Base-by-base conservation (phyloP, 2,797 vertebrate genomes). In the Myioborus melanocephalus region DNA sequence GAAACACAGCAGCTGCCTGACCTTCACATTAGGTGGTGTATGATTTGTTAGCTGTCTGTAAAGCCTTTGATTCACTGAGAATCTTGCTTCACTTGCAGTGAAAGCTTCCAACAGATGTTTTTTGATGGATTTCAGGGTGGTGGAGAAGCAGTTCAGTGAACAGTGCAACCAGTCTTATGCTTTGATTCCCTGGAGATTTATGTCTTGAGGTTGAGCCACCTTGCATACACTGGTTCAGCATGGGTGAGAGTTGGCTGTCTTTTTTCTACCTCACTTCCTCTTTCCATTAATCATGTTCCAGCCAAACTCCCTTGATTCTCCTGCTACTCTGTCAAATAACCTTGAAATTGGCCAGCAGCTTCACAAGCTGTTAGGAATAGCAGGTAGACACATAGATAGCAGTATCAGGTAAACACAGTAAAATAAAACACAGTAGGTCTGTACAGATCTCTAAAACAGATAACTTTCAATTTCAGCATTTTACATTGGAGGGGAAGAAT, bases 151-250 rank as follows among this genome's bases (percentile, higher is more conserved):
- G 68, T 57, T 85, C 65, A 78, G 46, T 71, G 87, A 81, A 46
- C 72, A 91, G 57, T 37, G n/a, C n/a, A 94, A 57, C 24, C 27
- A 61, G 37, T 49, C 34, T 41, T 41, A 61, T 10, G 76, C 64
- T 91, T 66, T 85, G 49, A 39, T 93, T 89, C 76, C 61, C 34
- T 57, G 10, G 44, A 88, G 79, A 96, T 95, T 93, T 88, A 65
- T 71, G 53, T 85, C 50, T 86, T 72, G 43, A 83, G 10, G 39
- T n/a, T 83, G 71, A 91, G 57, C 65, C 57, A 69, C 50, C 46
- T 47, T 22, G 69, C 2, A 0, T 49, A 71, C 50, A 10, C 27
- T 47, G 55, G 72, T 93, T 95, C 93, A 83, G 69, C 69, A 34
- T 81, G 83, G 35, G 47, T 65, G 69, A 37, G 37, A 37, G 37